Percentiles rank a stretch among this genome's conserved stretches.
Conservation (phyloP, 1,140 invertebrate genomes). For the Ylistrum balloti region DNA sequence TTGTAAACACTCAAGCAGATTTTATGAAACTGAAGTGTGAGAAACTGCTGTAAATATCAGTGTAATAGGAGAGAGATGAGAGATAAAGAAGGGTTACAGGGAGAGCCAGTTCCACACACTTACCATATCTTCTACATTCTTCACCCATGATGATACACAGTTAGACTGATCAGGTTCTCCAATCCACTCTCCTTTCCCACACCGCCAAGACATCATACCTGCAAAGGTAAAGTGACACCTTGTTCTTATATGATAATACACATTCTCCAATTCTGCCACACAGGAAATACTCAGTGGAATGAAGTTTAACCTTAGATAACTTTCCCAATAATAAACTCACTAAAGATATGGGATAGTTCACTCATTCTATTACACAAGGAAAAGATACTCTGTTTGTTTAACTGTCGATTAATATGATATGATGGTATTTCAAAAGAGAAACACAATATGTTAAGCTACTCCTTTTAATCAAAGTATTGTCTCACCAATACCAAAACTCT, state of each 20-base stretch:
- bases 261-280: background rate
- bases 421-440: background rate
- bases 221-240: background rate
- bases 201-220: conserved; percentile 80
- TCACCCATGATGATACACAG: conserved; percentile 95
- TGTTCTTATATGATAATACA: background rate
- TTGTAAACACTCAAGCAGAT: background rate
- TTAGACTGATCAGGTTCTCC: conserved; percentile 93
- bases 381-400: background rate
- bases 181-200: conserved; percentile 86
- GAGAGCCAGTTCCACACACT: conserved; percentile 8
- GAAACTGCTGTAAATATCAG: background rate
- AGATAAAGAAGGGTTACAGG: background rate
- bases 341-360: background rate
- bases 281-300: background rate
- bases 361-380: background rate
- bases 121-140: conserved; percentile 85
- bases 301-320: background rate
- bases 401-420: background rate
- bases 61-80: background rate
- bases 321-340: background rate
- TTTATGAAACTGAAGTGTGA: background rate
- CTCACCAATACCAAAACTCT: too few relatives aligned
- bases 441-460: too few relatives aligned
- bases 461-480: too few relatives aligned